Evolutionary conservation across 1,140 invertebrate genomes (phyloP).

Genomic region (Akabosia matsudoensis): DNA sequence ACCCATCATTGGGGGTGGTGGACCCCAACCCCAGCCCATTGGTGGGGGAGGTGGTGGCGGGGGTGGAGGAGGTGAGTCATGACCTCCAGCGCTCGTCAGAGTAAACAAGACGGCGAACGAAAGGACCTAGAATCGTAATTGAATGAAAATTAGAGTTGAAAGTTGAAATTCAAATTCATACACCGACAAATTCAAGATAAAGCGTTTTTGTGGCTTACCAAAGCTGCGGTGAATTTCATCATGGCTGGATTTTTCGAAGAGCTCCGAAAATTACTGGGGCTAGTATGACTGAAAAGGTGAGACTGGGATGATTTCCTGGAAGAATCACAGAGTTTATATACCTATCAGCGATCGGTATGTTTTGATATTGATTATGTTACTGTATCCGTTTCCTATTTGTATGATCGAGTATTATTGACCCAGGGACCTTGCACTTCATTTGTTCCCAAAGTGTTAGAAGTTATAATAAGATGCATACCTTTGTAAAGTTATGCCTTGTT

Average conservation of each 20-base stretch:
- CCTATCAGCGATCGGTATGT: too few relatives aligned
- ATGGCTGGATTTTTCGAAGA: not conserved
- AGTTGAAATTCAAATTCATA: too few relatives aligned
- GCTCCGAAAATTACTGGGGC: not conserved
- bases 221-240: not conserved
- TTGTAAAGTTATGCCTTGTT: too few relatives aligned
- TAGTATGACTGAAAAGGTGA: not conserved
- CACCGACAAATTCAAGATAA: not conserved
- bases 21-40: not conserved
- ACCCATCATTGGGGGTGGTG: not conserved
- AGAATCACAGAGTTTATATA: too few relatives aligned
- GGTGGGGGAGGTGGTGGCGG: constrained; percentile 1
- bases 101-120: not conserved
- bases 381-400: too few relatives aligned
- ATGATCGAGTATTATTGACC: too few relatives aligned
- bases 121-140: not conserved
- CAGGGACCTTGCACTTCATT: too few relatives aligned
- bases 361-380: too few relatives aligned
- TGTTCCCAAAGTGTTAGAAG: too few relatives aligned
- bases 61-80: not conserved
- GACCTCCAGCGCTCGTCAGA: not conserved
- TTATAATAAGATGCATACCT: too few relatives aligned
- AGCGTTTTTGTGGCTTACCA: not conserved
- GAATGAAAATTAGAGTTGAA: not conserved
- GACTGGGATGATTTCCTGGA: not conserved